Evolutionary conservation across 30 jellyfish, hydroid and myxozoan species (phyloP).

Genomic region (Mastigias papua): DNA sequence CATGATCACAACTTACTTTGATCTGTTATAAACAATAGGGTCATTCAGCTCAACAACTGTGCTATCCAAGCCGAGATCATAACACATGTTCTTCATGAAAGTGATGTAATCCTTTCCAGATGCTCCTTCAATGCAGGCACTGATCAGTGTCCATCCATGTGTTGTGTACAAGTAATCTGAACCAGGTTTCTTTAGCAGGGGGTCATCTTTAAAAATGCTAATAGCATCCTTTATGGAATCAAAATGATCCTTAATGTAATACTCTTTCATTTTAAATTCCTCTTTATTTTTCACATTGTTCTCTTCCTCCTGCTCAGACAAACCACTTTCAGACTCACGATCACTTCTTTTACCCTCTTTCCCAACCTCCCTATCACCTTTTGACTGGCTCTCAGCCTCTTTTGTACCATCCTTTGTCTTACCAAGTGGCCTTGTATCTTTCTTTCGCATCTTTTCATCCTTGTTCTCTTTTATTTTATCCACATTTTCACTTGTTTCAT

Average conservation of each 20-base stretch:
- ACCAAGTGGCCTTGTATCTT: not conserved
- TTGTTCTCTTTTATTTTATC: not conserved
- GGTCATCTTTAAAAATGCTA: slow-evolving; percentile 57
- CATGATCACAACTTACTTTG: slow-evolving; percentile 61
- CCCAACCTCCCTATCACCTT: not conserved
- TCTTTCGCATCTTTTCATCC: not conserved
- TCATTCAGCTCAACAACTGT: slow-evolving; percentile 69
- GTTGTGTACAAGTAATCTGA: slow-evolving; percentile 74
- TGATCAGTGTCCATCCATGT: slow-evolving; percentile 79
- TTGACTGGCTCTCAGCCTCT: not conserved
- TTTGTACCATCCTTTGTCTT: not conserved
- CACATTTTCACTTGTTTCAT: slow-evolving; percentile 1
- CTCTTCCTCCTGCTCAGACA: not conserved
- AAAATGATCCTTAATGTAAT: slow-evolving; percentile 53
- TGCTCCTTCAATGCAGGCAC: slow-evolving; percentile 71
- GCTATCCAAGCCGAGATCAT: slow-evolving; percentile 59
- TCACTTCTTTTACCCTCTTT: not conserved
- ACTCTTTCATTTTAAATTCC: slow-evolving; percentile 64
- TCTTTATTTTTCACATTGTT: not conserved
- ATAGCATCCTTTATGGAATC: slow-evolving; percentile 38
- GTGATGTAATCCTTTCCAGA: slow-evolving; percentile 58
- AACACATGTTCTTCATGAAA: slow-evolving; percentile 62
- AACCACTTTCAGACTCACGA: not conserved
- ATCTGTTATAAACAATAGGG: slow-evolving; percentile 61
- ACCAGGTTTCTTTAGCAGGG: slow-evolving; percentile 75